Evolutionary conservation across 2,113 vertebrate species (phyloP), one percentile per base, ranked within the genome.

Genomic region (Perccottus glenii): DNA sequence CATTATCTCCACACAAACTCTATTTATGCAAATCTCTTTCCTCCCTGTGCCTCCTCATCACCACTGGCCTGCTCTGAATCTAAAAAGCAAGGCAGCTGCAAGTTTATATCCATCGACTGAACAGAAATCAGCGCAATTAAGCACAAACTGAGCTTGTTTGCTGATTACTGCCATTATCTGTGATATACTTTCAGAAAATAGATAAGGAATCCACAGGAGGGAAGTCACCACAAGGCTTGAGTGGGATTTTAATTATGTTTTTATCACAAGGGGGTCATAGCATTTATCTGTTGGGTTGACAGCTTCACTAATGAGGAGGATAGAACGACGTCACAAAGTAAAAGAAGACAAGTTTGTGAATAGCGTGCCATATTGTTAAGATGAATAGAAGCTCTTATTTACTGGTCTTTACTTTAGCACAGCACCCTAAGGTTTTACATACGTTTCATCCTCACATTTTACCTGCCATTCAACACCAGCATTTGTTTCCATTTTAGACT

Each of bases 11-110:
- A 48, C 80, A 66, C 75, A 75, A 56, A 75, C 60, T 75, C 70
- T 77, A 71, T 73, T 82, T 73, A 84, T 84, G 77, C 70, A 83
- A 81, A 85, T 84, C 80, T 77, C 58, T 9, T 70, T 73, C 63
- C 63, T 49, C 46, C 60, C 15, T 46, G 46, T 46, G 64, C 62
- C 43, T 67, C 44, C 67, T 43, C 73, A 70, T 62, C 62, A 73
- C 62, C 61, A 42, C 55, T 58, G 57, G 73, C 72, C 66, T 42
- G 46, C 43, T 50, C 44, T 50, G 15, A 48, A 64, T 86, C 62
- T 70, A 58, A 78, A 50, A 60, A 43, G 60, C 74, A 82, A 60
- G 44, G 58, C 74, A 81, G 75, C 61, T 83, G 75, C 60, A 72
- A 74, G 51, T 73, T 75, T 56, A 48, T 27, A 58, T 11, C 14